Conservation (phyloP, 1,140 invertebrate genomes). For the Zaprionus tsacasi region DNA sequence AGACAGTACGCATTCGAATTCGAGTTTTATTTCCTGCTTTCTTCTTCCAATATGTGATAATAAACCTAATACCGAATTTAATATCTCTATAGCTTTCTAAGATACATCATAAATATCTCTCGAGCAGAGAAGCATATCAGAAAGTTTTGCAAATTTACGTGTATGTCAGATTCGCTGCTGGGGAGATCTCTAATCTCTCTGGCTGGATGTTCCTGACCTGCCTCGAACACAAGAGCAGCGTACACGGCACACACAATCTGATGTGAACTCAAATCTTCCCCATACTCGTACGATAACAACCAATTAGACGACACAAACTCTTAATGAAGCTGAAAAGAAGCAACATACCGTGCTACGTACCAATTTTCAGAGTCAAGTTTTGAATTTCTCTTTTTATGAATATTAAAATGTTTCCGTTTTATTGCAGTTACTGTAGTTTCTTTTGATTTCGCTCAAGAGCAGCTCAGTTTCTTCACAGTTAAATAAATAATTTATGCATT, state of each 20-base stretch:
- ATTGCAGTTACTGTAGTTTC: background rate
- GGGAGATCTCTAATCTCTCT: background rate
- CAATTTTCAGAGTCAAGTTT: background rate
- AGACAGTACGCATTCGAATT: background rate
- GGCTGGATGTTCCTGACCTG: slow-evolving; percentile 4
- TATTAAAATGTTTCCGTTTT: slow-evolving; percentile 13
- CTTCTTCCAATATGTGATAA: slow-evolving; percentile 26
- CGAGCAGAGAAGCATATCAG: background rate
- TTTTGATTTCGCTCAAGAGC: background rate
- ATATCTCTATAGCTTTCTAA: background rate
- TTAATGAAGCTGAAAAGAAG: background rate
- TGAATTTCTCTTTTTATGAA: slow-evolving; percentile 8
- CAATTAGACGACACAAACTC: slow-evolving; percentile 5
- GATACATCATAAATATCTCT: background rate
- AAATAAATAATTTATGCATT: slow-evolving; percentile 1
- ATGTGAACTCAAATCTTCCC: slow-evolving; percentile 9
- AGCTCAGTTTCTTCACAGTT: slow-evolving; percentile 11
- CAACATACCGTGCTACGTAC: slow-evolving; percentile 2
- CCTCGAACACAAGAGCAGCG: background rate
- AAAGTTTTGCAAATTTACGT: slow-evolving; percentile 9
- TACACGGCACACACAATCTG: background rate
- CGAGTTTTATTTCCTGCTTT: slow-evolving; percentile 29
- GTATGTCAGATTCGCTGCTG: background rate
- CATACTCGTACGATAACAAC: background rate
- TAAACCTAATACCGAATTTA: background rate